Conservation (phyloP, 2,113 vertebrate genomes). For the Podocnemis expansa region DNA sequence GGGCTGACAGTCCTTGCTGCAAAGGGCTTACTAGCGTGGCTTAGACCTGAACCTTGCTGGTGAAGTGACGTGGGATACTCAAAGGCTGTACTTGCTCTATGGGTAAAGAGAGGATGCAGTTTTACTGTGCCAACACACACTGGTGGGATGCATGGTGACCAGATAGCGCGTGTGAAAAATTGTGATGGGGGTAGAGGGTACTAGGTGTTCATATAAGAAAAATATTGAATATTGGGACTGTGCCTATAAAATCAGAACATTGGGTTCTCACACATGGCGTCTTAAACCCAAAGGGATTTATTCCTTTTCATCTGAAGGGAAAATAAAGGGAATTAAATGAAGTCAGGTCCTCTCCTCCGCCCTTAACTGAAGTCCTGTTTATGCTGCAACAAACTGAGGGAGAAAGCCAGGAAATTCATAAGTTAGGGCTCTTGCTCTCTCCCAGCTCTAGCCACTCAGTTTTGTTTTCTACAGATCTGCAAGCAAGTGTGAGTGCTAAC, state of each 20-base stretch:
- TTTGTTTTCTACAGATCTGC: constrained; percentile 53
- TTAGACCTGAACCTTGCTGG: background rate
- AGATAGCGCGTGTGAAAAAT: too few relatives aligned
- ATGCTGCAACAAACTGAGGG: constrained; percentile 27
- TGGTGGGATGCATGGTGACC: too few relatives aligned
- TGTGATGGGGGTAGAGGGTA: too few relatives aligned
- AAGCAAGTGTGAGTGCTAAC: constrained; percentile 53
- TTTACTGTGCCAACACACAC: background rate
- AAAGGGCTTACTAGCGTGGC: background rate
- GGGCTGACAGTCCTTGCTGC: background rate
- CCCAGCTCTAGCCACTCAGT: background rate
- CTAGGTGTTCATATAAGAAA: too few relatives aligned
- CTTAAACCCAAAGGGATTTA: background rate
- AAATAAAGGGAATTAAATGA: background rate
- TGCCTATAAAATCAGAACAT: too few relatives aligned
- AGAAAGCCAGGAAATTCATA: constrained; percentile 67
- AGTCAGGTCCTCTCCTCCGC: background rate
- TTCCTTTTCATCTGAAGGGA: background rate
- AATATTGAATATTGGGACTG: too few relatives aligned
- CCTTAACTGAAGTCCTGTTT: constrained; percentile 18
- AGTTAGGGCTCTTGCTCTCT: constrained; percentile 37
- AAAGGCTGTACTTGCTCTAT: too few relatives aligned
- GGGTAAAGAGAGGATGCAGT: background rate
- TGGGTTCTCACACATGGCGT: background rate
- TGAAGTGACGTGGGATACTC: background rate